Base-by-base conservation (phyloP, 2,888 invertebrate species). In the Tinea pellionella region DNA sequence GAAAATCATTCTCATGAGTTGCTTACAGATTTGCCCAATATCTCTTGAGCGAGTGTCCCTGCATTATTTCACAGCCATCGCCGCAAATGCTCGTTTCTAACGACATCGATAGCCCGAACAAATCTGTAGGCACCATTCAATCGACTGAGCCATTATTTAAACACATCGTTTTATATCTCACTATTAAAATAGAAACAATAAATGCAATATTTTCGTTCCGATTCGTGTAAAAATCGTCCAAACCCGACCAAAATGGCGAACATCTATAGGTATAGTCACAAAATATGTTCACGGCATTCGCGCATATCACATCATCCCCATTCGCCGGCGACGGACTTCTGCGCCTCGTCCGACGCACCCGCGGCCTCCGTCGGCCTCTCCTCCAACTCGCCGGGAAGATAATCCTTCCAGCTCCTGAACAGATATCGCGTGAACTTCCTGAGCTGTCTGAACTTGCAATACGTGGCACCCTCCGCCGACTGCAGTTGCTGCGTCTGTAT, bases 401-500 rank as follows among this genome's bases (percentile, higher is more conserved):
- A 96, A 73, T 96, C 96, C 78, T 96, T 96, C 96, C 96, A 97
- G 73, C 96, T 96, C 67, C 96, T 89, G 69, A 96, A 96, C 63
- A 97, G 83, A 73, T 97, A 97, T 59, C 96, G 89, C 0, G 97
- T 97, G 72, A 97, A 96, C 75, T 97, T 97, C 64, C 96, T 89
- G 24, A 97, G 82, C 72, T 97, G 96, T 56, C 96, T 83, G 73
- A 97, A 97, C 76, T 97, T 97, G 77, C 97, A 97, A 70, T 96
- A 97, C 0, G 96, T 96, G 0, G 96, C 96, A 0, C 96, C 96
- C 72, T 97, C 96, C 0, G 96, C 96, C 0, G 96, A 96, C 72
- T 96, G 96, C 59, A 96, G 80, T 73, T 97, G 96, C 74, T 97
- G 96, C 0, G 96, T 97, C 74, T 97, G 96, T 61, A 97, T 96